Base-by-base conservation (phyloP, 2,888 invertebrate genomes). In the Hermaeophaga mercurialis region DNA sequence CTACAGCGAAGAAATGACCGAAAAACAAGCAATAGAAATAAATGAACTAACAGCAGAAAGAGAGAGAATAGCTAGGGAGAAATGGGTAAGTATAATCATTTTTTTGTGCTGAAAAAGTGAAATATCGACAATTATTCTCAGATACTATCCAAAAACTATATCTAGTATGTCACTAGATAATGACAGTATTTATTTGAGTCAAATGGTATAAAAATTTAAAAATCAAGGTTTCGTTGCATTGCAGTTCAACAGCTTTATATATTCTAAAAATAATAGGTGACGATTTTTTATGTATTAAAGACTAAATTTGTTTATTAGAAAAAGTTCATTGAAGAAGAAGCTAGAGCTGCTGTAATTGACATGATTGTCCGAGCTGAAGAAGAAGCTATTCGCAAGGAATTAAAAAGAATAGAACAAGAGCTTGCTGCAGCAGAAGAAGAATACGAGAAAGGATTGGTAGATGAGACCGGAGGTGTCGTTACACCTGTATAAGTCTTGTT, bases 1-100 rank as follows among this genome's bases (percentile, higher is more conserved):
- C 26, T 79, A 75, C 61, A 79, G 75, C 59, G 76, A 79, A 63
- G 80, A 80, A 62, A 56, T 73, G 8, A 70, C 72, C 24, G 66
- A 73, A 39, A 53, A 68, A 3, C 67, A 73, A 41, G 73, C 70
- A 54, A 63, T 68, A 6, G 74, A 78, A 65, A 70, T 65, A 33
- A 73, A 73, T 31, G 74, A 70, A 33, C 63, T 79, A 24, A 68
- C 69, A 8, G 65, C 63, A 3, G 76, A 76, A 64, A 65, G 78
- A 47, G 66, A 73, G 12, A 58, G 66, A 54, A 24, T 76, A n/a
- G 71, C 71, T 15, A 65, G 68, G 58, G 73, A 76, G 59, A 67
- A 64, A 69, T 69, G 73, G 72, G 76, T 77, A 65, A 3, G 9
- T 26, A 26, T 26, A 26, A 26, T 26, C 9, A 9, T n/a, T n/a